phyloP scores from a whole-genome alignment of 2,797 vertebrate genomes.

The Hippocampus kuda region DNA sequence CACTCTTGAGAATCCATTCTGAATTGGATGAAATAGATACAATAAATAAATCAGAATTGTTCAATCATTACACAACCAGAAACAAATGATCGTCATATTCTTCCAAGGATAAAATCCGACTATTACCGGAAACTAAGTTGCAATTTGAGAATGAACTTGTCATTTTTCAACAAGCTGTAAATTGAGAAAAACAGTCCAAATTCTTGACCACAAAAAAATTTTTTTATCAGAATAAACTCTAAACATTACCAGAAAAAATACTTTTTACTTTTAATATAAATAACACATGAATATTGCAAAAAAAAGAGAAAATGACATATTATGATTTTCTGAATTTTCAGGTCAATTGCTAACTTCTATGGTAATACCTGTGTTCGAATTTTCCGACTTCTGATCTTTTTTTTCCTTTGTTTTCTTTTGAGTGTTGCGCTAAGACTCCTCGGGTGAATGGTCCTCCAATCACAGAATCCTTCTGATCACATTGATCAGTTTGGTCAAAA shows the following conservation, averaged over 20 bases:
- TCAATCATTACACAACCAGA: no score
- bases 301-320: neutral
- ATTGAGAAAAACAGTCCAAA: neutral
- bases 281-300: neutral
- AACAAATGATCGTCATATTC: neutral
- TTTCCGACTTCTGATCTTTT: neutral
- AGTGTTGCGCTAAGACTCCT: neutral
- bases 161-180: no score
- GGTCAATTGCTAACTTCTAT: neutral
- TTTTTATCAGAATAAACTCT: neutral
- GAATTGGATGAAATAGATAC: no score
- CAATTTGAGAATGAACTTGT: no score
- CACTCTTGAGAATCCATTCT: neutral
- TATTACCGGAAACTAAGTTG: neutral
- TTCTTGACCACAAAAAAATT: neutral
- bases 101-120: neutral
- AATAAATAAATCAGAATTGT: no score
- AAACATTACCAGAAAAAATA: neutral
- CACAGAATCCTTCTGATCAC: conserved; percentile 94
- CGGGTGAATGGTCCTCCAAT: conserved; percentile 42
- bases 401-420: conserved; percentile 40
- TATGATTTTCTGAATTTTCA: no score
- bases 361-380: neutral
- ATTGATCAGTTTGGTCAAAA: conserved; percentile 91
- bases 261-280: no score